Percentiles rank a stretch among this genome's conserved stretches.
phyloP scores from a whole-genome alignment of 2,797 vertebrate genomes.

The Botia kubotai region DNA sequence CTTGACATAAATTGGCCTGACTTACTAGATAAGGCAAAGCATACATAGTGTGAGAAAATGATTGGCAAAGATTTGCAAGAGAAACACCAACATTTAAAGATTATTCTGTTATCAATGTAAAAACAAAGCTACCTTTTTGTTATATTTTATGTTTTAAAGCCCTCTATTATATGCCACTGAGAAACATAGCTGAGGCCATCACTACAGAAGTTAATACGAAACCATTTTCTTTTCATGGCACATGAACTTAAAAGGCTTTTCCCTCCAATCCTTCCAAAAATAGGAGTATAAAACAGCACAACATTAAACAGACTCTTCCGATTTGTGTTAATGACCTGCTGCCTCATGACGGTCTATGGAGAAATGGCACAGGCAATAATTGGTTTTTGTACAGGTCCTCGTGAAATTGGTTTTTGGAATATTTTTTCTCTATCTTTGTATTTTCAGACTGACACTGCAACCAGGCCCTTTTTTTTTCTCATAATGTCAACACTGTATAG shows the following conservation, averaged over 20 bases:
- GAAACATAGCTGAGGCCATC: neutral
- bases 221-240: constrained; percentile 25
- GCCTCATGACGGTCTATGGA: constrained; percentile 44
- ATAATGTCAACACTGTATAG: constrained; percentile 75
- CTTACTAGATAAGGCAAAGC: constrained; percentile 30
- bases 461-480: constrained; percentile 73
- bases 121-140: neutral
- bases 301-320: constrained; percentile 30
- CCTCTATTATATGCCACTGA: neutral
- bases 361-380: constrained; percentile 68
- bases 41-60: neutral
- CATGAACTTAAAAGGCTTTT: constrained; percentile 19
- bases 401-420: constrained; percentile 79
- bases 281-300: constrained; percentile 35
- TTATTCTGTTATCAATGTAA: constrained; percentile 12
- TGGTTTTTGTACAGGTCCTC: constrained; percentile 72
- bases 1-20: constrained; percentile 69
- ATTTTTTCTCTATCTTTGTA: constrained; percentile 61
- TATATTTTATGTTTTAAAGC: neutral
- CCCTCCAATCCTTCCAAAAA: constrained; percentile 2
- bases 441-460: constrained; percentile 68
- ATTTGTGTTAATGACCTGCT: constrained; percentile 32
- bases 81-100: constrained; percentile 20
- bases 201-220: neutral
- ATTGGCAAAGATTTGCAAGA: constrained; percentile 14